Percentiles rank a stretch among this genome's conserved stretches.
phyloP scores from a whole-genome alignment of 2,113 vertebrate species.

The Tylochromis polylepis region DNA sequence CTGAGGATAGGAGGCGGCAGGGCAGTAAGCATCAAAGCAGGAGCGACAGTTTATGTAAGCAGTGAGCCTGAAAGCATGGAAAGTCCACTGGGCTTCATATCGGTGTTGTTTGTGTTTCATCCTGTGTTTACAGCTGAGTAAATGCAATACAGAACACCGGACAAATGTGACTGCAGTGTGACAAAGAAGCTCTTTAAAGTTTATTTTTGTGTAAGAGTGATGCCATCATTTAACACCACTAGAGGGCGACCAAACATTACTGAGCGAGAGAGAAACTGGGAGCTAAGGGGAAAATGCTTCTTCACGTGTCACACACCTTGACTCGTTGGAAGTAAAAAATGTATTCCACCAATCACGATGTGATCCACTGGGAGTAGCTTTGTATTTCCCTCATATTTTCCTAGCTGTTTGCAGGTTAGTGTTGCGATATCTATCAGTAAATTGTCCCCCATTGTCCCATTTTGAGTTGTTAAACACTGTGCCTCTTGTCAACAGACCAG shows the following conservation, averaged over 20 bases:
- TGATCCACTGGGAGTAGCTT: background rate
- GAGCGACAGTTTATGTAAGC: slow-evolving; percentile 9
- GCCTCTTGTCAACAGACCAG: background rate
- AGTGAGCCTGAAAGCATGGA: slow-evolving; percentile 10
- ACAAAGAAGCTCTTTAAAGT: background rate
- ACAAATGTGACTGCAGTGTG: background rate
- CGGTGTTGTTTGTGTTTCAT: background rate
- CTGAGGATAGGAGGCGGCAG: too few species aligned
- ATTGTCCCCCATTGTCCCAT: background rate
- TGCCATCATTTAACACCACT: background rate
- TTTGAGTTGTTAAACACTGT: background rate
- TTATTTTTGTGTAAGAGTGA: background rate
- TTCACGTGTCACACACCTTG: background rate
- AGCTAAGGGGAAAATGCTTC: background rate
- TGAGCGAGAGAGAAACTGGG: background rate
- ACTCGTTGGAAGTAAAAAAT: background rate
- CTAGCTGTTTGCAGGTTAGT: background rate
- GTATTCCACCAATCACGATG: background rate
- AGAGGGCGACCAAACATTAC: slow-evolving; percentile 25
- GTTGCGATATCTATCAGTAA: background rate
- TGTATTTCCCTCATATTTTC: background rate
- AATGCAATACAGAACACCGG: background rate
- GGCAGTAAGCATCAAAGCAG: slow-evolving; percentile 2
- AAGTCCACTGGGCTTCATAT: background rate
- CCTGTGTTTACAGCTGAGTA: background rate